phyloP scores from a whole-genome alignment of 2,888 invertebrate species.

The Meteorus colon region DNA sequence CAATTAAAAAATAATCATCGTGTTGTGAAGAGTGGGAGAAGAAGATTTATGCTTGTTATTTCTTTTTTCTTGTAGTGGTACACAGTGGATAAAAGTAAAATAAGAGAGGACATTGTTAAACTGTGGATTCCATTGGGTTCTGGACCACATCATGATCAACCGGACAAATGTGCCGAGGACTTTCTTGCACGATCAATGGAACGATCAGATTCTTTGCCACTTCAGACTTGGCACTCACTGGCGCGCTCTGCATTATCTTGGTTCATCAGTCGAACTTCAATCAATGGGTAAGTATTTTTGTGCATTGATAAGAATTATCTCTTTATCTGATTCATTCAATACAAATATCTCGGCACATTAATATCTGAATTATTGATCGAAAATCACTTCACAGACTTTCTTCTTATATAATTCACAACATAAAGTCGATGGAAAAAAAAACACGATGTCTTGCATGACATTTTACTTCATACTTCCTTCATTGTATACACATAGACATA shows the following conservation, averaged over 20 bases:
- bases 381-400: no score
- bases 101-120: conserved; percentile 76
- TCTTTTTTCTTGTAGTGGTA: conserved; percentile 80
- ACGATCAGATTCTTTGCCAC: conserved; percentile 89
- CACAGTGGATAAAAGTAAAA: conserved; percentile 76
- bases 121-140: conserved; percentile 81
- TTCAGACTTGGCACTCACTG: conserved; percentile 92
- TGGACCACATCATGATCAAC: conserved; percentile 62
- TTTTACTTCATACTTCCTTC: background rate
- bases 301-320: no score
- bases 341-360: no score
- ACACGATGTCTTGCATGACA: background rate
- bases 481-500: conserved; percentile 13
- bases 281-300: conserved; percentile 86
- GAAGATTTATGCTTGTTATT: conserved; percentile 7
- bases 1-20: background rate
- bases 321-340: no score
- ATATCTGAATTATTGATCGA: no score
- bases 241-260: conserved; percentile 88
- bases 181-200: conserved; percentile 85
- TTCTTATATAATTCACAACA: no score
- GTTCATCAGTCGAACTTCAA: conserved; percentile 96
- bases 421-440: background rate
- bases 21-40: background rate
- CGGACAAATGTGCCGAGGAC: conserved; percentile 82